Evolutionary conservation across 2,797 vertebrate species (phyloP).

Genomic region (Morelia viridis): DNA sequence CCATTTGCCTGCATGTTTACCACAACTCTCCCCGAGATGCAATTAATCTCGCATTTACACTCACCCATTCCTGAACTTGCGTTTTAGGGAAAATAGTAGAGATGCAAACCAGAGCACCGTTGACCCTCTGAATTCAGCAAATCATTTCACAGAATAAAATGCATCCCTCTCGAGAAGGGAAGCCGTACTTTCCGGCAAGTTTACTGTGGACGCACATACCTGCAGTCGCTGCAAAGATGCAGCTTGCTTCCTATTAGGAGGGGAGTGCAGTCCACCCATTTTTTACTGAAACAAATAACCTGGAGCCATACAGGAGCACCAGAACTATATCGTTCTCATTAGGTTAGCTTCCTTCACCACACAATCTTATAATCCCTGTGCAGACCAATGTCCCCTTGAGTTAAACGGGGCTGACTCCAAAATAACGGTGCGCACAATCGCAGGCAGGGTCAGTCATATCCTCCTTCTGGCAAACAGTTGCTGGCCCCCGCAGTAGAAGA

Average conservation of each 20-base stretch:
- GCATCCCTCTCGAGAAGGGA: background rate
- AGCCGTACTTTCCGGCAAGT: background rate
- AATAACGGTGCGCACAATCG: background rate
- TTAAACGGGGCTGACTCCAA: background rate
- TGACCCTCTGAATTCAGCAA: background rate
- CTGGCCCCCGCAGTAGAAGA: background rate
- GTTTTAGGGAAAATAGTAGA: background rate
- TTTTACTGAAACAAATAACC: background rate
- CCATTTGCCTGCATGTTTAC: background rate
- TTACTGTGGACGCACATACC: background rate
- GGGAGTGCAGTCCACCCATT: background rate
- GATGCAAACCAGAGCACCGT: background rate
- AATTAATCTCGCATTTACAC: background rate
- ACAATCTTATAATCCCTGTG: no score
- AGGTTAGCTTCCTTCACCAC: background rate
- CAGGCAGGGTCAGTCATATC: no score
- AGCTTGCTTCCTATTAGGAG: background rate
- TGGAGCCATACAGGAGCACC: background rate
- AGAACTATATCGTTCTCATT: background rate
- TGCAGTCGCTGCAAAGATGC: background rate
- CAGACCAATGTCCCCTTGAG: background rate
- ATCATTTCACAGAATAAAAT: slow-evolving; percentile 3
- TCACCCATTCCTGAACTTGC: background rate
- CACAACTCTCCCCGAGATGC: background rate
- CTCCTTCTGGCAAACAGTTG: no score